Conservation (phyloP, 2,797 vertebrate species). For the Nasua narica region DNA sequence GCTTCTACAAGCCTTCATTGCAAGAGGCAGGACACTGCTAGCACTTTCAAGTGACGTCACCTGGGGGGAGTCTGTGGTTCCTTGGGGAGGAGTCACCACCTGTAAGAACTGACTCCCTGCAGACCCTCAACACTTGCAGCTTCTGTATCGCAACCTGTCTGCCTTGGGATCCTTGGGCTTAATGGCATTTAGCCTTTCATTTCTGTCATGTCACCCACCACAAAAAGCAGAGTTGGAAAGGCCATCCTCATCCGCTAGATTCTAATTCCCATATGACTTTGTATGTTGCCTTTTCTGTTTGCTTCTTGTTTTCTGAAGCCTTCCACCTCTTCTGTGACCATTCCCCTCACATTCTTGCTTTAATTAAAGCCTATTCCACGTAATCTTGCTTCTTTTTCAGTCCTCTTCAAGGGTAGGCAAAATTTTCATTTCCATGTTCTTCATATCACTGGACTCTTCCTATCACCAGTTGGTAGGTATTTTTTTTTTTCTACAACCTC, state of each 20-base stretch:
- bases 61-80: neutral
- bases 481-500: neutral
- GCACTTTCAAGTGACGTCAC: neutral
- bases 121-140: neutral
- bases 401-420: neutral
- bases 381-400: neutral
- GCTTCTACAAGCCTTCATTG: rapidly evolving
- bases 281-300: neutral
- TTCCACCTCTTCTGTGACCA: neutral
- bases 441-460: neutral
- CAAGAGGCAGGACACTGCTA: neutral
- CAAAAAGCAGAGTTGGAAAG: neutral
- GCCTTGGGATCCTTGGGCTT: neutral
- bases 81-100: neutral
- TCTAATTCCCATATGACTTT: neutral
- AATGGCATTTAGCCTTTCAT: neutral
- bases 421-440: neutral
- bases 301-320: neutral
- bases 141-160: neutral
- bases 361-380: neutral
- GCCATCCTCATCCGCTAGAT: neutral
- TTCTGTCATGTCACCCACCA: neutral
- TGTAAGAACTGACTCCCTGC: neutral
- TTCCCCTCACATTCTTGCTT: neutral
- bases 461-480: neutral